Percentiles rank a stretch among this genome's conserved stretches.
These are phyloP conservation scores for Crocidura indochinensis DNA, from an alignment of 2,797 vertebrate genomes.

Conservation along the genomic window DNA sequence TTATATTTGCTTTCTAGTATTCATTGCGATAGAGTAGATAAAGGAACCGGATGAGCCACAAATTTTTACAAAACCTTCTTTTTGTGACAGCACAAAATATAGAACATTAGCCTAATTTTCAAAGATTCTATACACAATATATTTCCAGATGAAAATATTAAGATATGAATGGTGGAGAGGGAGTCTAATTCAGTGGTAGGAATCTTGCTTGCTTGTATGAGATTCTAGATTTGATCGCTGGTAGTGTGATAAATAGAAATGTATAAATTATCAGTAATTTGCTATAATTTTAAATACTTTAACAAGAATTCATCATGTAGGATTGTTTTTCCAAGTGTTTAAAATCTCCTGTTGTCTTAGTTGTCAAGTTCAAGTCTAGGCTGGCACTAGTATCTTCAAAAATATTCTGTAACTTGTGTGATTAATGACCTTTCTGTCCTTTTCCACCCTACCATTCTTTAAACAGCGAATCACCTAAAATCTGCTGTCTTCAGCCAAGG, in stretches of 20 bases:
- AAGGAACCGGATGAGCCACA: background rate
- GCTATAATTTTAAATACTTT: slow-evolving; percentile 18
- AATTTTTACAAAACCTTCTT: slow-evolving; percentile 1
- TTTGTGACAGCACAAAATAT: background rate
- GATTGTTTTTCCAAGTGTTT: background rate
- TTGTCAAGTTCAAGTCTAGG: slow-evolving; percentile 43
- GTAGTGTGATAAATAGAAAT: too few species aligned
- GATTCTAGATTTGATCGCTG: too few species aligned
- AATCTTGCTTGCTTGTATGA: too few species aligned
- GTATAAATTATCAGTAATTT: slow-evolving; percentile 41
- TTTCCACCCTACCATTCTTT: background rate
- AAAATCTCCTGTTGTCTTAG: background rate
- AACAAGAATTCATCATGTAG: background rate
- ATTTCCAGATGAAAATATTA: slow-evolving; percentile 9
- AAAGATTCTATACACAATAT: background rate
- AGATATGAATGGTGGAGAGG: background rate
- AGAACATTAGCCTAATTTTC: slow-evolving; percentile 21
- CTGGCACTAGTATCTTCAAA: background rate
- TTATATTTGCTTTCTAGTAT: background rate
- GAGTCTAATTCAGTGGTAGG: too few species aligned
- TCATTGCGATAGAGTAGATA: background rate
- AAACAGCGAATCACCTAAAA: too few species aligned
- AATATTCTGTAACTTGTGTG: background rate
- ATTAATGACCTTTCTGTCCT: background rate
- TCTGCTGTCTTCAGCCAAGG: too few species aligned